Conservation (phyloP, 2,797 vertebrate genomes). For the Urosaurus nigricauda region DNA sequence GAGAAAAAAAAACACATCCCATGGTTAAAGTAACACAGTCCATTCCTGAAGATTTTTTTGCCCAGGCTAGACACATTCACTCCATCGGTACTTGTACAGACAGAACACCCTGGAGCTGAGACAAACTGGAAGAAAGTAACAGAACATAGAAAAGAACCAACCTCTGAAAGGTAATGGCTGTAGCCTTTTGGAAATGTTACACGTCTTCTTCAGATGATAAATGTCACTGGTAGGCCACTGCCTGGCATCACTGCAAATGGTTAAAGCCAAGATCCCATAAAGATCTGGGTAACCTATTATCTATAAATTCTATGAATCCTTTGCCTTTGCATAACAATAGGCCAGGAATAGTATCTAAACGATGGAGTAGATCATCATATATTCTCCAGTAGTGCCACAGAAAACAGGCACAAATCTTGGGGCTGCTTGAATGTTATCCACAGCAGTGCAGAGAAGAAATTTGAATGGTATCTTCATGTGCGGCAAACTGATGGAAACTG, state of each 20-base stretch:
- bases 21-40: not conserved
- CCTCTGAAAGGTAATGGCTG: not conserved
- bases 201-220: not conserved
- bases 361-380: not conserved
- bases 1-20: constrained; percentile 7
- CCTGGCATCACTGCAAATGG: not conserved
- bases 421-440: not conserved
- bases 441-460: not conserved
- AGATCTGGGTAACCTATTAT: not conserved
- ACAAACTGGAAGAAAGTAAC: not conserved
- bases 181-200: not conserved
- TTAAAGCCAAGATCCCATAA: not conserved
- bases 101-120: not conserved
- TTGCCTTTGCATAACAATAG: not conserved
- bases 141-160: not conserved
- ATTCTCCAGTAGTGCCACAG: not conserved
- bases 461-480: not conserved
- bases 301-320: not conserved
- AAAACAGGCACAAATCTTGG: not conserved
- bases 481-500: not conserved
- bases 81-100: not conserved
- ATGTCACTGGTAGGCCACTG: not conserved
- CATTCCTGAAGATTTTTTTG: constrained; percentile 4
- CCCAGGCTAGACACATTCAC: not conserved
- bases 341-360: not conserved